Percentiles rank a stretch among this genome's conserved stretches.
These are phyloP conservation scores for Apamea monoglypha DNA, from an alignment of 2,888 invertebrate genomes.

Conservation along the genomic window DNA sequence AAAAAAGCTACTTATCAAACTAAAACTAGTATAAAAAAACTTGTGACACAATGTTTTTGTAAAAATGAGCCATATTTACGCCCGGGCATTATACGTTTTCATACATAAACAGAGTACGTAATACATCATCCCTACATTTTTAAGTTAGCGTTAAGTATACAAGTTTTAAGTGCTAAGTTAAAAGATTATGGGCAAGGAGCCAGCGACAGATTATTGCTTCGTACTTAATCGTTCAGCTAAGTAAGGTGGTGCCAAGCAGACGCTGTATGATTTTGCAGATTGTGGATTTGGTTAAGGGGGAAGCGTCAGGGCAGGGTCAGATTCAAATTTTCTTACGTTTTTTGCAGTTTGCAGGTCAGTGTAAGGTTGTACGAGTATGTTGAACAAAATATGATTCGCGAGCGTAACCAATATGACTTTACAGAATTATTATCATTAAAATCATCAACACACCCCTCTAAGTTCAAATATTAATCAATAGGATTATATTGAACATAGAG, in stretches of 20 bases:
- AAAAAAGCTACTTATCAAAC: neutral
- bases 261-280: conserved; percentile 41
- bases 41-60: neutral
- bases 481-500: no score
- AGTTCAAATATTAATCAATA: no score
- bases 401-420: no score
- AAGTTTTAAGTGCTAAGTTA: conserved; percentile 51
- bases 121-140: conserved; percentile 54
- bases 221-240: conserved; percentile 49
- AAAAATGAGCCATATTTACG: neutral
- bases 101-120: conserved; percentile 11
- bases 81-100: no score
- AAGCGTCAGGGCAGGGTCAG: neutral
- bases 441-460: no score
- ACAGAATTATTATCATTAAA: no score
- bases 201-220: conserved; percentile 51
- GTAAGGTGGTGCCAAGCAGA: conserved; percentile 52
- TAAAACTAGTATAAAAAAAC: neutral
- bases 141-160: conserved; percentile 52
- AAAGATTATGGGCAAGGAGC: conserved; percentile 56
- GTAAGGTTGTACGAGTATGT: no score
- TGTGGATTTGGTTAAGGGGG: neutral
- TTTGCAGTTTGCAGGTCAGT: neutral
- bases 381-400: no score
- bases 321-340: neutral